These are phyloP conservation scores for Coendou prehensilis DNA, from an alignment of 2,797 vertebrate genomes.

Conservation along the genomic window DNA sequence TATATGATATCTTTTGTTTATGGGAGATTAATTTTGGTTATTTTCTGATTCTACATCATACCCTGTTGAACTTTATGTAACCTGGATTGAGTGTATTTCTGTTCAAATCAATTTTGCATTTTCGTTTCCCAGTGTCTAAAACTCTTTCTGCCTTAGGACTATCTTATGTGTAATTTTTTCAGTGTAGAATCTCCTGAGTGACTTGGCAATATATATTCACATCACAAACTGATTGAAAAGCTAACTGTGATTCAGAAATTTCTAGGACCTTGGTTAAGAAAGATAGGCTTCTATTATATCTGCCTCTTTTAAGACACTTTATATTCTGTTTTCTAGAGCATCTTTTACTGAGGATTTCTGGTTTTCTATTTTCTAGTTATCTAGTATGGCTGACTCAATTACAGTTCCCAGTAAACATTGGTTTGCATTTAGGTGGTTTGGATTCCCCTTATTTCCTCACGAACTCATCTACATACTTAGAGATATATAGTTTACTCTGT, in stretches of 20 bases:
- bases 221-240: slow-evolving; percentile 37
- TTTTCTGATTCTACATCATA: slow-evolving; percentile 40
- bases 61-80: slow-evolving; percentile 26
- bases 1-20: background rate
- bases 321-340: background rate
- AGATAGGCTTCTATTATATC: background rate
- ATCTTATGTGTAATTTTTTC: slow-evolving; percentile 58
- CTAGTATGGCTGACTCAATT: background rate
- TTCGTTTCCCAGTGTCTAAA: slow-evolving; percentile 31
- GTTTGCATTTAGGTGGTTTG: background rate
- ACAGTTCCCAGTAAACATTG: background rate
- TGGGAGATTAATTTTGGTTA: background rate
- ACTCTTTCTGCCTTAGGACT: slow-evolving; percentile 23
- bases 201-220: background rate
- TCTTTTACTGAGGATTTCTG: background rate
- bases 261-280: background rate
- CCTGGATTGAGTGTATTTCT: background rate
- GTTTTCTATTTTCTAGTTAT: background rate
- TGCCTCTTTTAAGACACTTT: background rate
- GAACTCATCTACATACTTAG: background rate
- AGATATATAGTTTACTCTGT: background rate
- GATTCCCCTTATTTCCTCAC: background rate
- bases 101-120: slow-evolving; percentile 68
- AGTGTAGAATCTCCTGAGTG: slow-evolving; percentile 3
- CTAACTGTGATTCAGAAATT: slow-evolving; percentile 51